These are phyloP conservation scores for Cryptophagus acutangulus DNA, from an alignment of 2,888 invertebrate species.

Conservation along the genomic window DNA sequence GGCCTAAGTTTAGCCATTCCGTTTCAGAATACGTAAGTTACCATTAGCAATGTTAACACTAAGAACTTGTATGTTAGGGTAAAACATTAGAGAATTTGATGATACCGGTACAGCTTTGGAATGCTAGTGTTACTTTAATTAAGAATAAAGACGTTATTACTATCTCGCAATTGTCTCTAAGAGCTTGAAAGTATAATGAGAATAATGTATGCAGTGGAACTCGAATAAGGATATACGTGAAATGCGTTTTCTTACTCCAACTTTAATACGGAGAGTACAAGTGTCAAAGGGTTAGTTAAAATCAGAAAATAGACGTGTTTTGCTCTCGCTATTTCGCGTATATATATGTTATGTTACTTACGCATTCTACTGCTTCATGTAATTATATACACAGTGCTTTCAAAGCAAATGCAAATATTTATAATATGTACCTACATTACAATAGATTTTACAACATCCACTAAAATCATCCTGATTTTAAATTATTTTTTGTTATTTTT, in stretches of 20 bases:
- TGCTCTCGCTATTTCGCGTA: no score
- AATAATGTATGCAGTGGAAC: slow-evolving; percentile 37
- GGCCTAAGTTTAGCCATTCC: slow-evolving; percentile 48
- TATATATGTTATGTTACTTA: slow-evolving; percentile 4
- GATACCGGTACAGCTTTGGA: slow-evolving; percentile 41
- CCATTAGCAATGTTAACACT: slow-evolving; percentile 43
- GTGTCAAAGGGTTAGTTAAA: slow-evolving; percentile 9
- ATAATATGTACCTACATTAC: slow-evolving; percentile 2
- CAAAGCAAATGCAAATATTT: slow-evolving; percentile 2
- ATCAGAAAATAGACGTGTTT: slow-evolving; percentile 3
- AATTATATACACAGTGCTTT: slow-evolving; percentile 2
- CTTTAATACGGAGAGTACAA: slow-evolving; percentile 8
- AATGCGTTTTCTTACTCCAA: slow-evolving; percentile 8
- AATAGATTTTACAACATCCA: no score
- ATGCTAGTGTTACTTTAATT: slow-evolving; percentile 44
- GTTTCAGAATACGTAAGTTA: slow-evolving; percentile 47
- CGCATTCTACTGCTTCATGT: slow-evolving; percentile 6
- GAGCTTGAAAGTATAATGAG: slow-evolving; percentile 41
- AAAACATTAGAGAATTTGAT: slow-evolving; percentile 43
- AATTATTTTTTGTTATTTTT: no score
- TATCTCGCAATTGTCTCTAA: slow-evolving; percentile 44
- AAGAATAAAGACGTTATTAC: slow-evolving; percentile 45
- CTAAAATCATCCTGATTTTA: no score
- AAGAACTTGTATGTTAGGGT: slow-evolving; percentile 39
- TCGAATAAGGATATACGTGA: slow-evolving; percentile 5